Percentiles rank a stretch among this genome's conserved stretches.
phyloP scores from a whole-genome alignment of 1,140 invertebrate genomes.

The Drosophila truncata region DNA sequence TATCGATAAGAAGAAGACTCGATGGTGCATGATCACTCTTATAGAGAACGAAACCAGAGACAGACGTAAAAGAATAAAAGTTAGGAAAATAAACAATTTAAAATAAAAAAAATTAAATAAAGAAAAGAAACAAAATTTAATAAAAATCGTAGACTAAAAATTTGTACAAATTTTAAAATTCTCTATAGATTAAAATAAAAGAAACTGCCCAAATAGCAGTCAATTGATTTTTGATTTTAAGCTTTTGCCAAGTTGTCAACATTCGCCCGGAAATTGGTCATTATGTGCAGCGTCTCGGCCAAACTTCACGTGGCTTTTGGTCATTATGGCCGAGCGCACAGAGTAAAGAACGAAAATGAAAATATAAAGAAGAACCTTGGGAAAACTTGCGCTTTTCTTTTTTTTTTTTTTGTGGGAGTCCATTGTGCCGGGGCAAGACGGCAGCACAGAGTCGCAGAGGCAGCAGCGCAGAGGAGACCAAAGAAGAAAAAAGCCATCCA shows the following conservation, averaged over 20 bases:
- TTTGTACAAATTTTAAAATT: slow-evolving; percentile 1
- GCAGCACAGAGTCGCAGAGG: slow-evolving; percentile 34
- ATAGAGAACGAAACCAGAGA: too few relatives aligned
- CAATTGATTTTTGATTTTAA: slow-evolving; percentile 7
- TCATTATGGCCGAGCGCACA: slow-evolving; percentile 50
- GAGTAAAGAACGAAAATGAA: slow-evolving; percentile 46
- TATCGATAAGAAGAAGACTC: too few relatives aligned
- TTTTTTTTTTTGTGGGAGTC: slow-evolving; percentile 63
- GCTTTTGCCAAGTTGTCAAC: slow-evolving; percentile 4
- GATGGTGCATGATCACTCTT: too few relatives aligned
- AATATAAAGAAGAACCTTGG: slow-evolving; percentile 49
- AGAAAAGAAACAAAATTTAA: too few relatives aligned
- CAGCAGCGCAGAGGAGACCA: slow-evolving; percentile 34
- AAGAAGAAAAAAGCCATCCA: slow-evolving; percentile 64
- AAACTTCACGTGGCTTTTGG: slow-evolving; percentile 69
- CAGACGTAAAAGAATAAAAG: too few relatives aligned
- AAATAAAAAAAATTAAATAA: too few relatives aligned
- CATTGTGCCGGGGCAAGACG: slow-evolving; percentile 52
- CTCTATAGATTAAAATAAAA: background rate
- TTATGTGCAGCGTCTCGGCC: slow-evolving; percentile 49
- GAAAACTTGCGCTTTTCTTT: slow-evolving; percentile 76
- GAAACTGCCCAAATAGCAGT: background rate
- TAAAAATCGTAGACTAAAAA: background rate
- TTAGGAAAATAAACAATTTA: too few relatives aligned
- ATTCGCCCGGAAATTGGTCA: slow-evolving; percentile 64